Percentiles rank a stretch among this genome's conserved stretches.
phyloP scores from a whole-genome alignment of 2,113 vertebrate genomes.

The Cryptoleucopteryx plumbea region DNA sequence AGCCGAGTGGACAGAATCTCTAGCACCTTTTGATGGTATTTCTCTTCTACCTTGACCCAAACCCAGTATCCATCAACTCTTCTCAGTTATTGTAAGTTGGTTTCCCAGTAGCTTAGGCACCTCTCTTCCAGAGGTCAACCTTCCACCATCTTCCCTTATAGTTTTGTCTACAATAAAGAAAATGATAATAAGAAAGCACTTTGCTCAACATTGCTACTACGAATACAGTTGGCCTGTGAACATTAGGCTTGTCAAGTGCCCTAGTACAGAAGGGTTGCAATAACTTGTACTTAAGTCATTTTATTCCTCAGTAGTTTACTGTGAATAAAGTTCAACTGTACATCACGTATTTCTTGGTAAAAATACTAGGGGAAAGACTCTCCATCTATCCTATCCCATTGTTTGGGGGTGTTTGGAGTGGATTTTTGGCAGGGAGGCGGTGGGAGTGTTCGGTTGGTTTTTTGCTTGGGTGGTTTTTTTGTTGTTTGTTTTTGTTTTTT shows the following conservation, averaged over 20 bases:
- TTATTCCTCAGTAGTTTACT: neutral
- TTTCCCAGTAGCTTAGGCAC: neutral
- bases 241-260: neutral
- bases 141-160: neutral
- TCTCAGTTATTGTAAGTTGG: neutral
- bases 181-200: neutral
- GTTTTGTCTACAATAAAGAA: neutral
- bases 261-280: neutral
- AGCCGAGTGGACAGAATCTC: neutral
- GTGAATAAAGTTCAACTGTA: neutral
- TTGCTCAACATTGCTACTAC: neutral
- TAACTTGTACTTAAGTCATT: neutral
- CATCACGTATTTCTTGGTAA: neutral
- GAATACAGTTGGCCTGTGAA: neutral
- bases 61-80: neutral
- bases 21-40: neutral
- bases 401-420: neutral
- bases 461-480: too few species aligned
- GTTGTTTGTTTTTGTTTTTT: neutral
- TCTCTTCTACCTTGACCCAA: neutral
- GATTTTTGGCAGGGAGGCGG: accelerated
- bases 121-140: neutral
- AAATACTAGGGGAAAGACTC: neutral
- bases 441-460: neutral
- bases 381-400: neutral